Base-by-base conservation (phyloP, 2,888 invertebrate genomes). In the Sphaerophoria rueppellii region DNA sequence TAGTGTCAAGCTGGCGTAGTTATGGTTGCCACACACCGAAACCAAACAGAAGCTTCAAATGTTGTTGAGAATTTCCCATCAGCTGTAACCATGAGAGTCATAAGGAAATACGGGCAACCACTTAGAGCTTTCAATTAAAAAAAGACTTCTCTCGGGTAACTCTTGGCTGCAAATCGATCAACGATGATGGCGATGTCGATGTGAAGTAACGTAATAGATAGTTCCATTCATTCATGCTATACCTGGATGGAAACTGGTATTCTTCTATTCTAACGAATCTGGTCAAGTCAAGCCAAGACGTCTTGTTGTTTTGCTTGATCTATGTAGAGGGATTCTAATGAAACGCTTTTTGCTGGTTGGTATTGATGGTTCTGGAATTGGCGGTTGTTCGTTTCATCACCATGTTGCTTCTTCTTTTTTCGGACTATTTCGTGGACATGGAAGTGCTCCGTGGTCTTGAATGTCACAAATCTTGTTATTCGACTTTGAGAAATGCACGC, bases 101-200 rank as follows among this genome's bases (percentile, higher is more conserved):
- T 6, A 34, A n/a, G 48, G 55, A 40, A 40, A 40, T 54, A 48
- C 70, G 74, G 52, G 46, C 61, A 65, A 79, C 79, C 79, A 83
- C 74, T 83, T 83, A 83, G 79, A 79, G 74, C 79, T 83, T 83
- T 83, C 74, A 83, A 83, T 75, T 80, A 72, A 67, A 50, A 48
- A 35, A 61, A 80, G 65, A 24, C 32, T 61, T 54, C 24, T 40
- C 69, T 35, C 16, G 65, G 46, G n/a, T 32, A 50, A 78, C 73
- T 78, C 63, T 74, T 50, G 63, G 61, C 70, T 46, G 69, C 48
- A 57, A 57, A 71, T 65, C 37, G 46, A 40, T 58, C 35, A 24
- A 48, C 7, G 48, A 34, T 61, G 34, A 3, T 35, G 37, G 6
- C 55, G 11, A 9, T 34, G 35, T n/a, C 35, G 35, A 7, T 34